These are phyloP conservation scores for Drosophila virilis DNA, from an alignment of 1,140 invertebrate genomes.

Conservation along the genomic window DNA sequence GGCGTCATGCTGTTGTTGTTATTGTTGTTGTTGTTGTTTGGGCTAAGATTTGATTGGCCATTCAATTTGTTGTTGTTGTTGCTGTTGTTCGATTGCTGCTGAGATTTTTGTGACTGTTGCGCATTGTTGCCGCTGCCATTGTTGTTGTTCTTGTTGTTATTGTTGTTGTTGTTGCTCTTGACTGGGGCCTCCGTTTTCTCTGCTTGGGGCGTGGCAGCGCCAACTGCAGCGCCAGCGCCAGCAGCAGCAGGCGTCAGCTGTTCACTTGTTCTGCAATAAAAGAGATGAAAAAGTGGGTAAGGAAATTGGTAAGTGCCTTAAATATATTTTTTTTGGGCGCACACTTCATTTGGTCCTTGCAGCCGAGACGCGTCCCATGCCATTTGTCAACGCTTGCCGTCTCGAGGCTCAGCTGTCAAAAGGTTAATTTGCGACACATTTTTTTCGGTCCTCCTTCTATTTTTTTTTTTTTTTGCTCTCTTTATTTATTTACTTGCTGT, in stretches of 20 bases:
- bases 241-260: slow-evolving; percentile 42
- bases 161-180: slow-evolving; percentile 40
- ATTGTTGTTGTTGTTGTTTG: slow-evolving; percentile 35
- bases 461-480: neutral
- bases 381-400: slow-evolving; percentile 52
- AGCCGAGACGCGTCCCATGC: neutral
- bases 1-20: slow-evolving; percentile 30
- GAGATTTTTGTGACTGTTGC: slow-evolving; percentile 43
- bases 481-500: neutral
- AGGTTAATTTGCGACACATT: slow-evolving; percentile 82
- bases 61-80: slow-evolving; percentile 49
- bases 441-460: slow-evolving; percentile 28
- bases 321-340: slow-evolving; percentile 1
- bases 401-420: slow-evolving; percentile 68
- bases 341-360: neutral
- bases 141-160: slow-evolving; percentile 41
- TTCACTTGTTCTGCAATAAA: slow-evolving; percentile 66
- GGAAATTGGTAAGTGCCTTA: neutral
- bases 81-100: slow-evolving; percentile 35
- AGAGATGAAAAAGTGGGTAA: neutral
- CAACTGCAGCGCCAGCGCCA: slow-evolving; percentile 16
- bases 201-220: slow-evolving; percentile 33
- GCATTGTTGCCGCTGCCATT: slow-evolving; percentile 31
- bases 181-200: slow-evolving; percentile 33
- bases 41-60: slow-evolving; percentile 36